These are phyloP conservation scores for Setipinna tenuifilis DNA, from an alignment of 2,797 vertebrate genomes.

Conservation along the genomic window DNA sequence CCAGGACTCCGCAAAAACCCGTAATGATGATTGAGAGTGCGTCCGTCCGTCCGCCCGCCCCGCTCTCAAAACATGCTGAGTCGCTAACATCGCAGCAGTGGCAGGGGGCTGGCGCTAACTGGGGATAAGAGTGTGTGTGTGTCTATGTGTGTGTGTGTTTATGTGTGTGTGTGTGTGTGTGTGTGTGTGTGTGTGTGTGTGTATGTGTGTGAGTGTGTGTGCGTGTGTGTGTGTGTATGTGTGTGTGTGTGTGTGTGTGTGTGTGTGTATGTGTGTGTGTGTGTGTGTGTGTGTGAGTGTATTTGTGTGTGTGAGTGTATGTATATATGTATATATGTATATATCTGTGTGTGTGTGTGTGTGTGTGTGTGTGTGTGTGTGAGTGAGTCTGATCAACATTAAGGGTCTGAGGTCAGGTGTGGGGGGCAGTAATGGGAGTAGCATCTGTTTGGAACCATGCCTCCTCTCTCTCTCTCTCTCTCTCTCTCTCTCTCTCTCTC, in stretches of 20 bases:
- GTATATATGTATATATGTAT: background rate
- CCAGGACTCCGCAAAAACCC: constrained; percentile 80
- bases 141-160: too few relatives aligned
- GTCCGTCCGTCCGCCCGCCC: constrained; percentile 61
- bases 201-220: too few relatives aligned
- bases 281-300: background rate
- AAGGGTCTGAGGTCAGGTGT: constrained; percentile 45
- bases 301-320: background rate
- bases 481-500: background rate
- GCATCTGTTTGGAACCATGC: background rate
- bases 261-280: too few relatives aligned
- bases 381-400: constrained; percentile 30
- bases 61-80: constrained; percentile 83
- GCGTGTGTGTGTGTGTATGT: background rate
- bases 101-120: constrained; percentile 68
- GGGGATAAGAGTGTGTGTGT: constrained; percentile 52
- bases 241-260: constrained; percentile 33
- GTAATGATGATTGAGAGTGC: constrained; percentile 87
- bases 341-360: background rate
- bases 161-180: too few relatives aligned
- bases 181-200: background rate
- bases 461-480: background rate
- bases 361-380: background rate
- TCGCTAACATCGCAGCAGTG: constrained; percentile 74
- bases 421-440: constrained; percentile 23